Percentiles rank a stretch among this genome's conserved stretches.
phyloP scores from a whole-genome alignment of 2,113 vertebrate genomes.

The Corythoichthys intestinalis region DNA sequence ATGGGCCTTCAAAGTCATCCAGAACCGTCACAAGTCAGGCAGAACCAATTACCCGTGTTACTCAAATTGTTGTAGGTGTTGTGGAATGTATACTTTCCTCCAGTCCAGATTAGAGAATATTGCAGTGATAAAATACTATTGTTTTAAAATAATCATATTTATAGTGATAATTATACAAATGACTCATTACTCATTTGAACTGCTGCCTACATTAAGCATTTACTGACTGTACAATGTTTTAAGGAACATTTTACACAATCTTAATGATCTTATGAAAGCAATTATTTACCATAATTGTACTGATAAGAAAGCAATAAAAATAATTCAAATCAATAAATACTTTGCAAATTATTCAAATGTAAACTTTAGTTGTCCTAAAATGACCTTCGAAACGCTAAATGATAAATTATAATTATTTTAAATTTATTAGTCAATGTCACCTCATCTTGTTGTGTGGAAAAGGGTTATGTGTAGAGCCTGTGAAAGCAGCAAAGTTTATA shows the following conservation, averaged over 20 bases:
- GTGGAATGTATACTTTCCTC: neutral
- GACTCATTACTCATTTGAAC: neutral
- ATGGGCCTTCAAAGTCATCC: constrained; percentile 69
- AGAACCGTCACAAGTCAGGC: constrained; percentile 69
- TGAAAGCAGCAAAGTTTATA: neutral
- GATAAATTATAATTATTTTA: neutral
- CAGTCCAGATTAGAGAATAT: neutral
- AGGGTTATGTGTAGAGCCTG: neutral
- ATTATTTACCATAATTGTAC: too few relatives aligned
- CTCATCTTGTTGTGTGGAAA: neutral
- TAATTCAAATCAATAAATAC: neutral
- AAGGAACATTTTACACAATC: neutral
- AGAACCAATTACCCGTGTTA: constrained; percentile 34
- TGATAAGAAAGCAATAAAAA: neutral
- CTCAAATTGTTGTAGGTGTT: constrained; percentile 10
- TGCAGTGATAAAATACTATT: neutral
- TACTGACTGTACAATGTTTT: neutral
- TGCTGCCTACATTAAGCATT: neutral
- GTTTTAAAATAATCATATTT: neutral
- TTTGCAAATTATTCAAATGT: neutral
- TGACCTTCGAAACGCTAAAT: neutral
- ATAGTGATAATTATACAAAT: neutral
- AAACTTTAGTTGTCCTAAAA: neutral
- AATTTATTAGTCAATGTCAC: neutral
- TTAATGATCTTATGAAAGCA: too few relatives aligned